Percentiles rank a stretch among this genome's conserved stretches.
Evolutionary conservation across 35 echinoderm and acorn worm genomes (phyloP).

Genomic region (Anneissia japonica): DNA sequence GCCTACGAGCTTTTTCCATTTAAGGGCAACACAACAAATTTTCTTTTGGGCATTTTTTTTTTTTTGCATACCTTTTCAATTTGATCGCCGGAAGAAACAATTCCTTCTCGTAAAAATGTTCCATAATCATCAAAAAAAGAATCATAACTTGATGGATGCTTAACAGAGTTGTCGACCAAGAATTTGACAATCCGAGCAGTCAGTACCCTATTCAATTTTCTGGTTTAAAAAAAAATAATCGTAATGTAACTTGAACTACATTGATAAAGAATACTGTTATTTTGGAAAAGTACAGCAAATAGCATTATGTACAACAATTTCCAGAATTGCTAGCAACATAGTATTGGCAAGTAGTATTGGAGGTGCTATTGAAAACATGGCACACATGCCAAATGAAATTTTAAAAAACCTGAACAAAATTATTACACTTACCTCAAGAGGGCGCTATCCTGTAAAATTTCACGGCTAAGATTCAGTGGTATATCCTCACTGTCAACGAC

Average conservation of each 20-base stretch:
- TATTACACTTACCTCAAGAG: conserved; percentile 88
- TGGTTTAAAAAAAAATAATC: conserved; percentile 15
- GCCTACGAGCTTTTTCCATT: no score
- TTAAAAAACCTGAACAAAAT: no score
- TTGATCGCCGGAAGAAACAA: conserved; percentile 81
- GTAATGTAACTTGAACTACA: not conserved
- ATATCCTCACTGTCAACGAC: conserved; percentile 99
- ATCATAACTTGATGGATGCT: conserved; percentile 67
- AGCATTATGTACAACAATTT: not conserved
- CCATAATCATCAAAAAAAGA: conserved; percentile 83
- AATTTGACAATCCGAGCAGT: conserved; percentile 77
- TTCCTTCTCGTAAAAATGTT: conserved; percentile 81
- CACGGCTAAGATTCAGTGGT: conserved; percentile 86
- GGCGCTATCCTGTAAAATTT: conserved; percentile 85
- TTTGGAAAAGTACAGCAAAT: no score
- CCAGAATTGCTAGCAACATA: not conserved
- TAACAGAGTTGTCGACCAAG: conserved; percentile 67
- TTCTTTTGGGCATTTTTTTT: not conserved
- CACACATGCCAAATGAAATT: no score
- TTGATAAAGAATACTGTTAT: no score
- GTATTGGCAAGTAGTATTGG: not conserved
- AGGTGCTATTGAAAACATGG: no score
- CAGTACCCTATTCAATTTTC: conserved; percentile 74
- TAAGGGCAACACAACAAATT: not conserved
- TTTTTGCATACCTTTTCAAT: conserved; percentile 66